phyloP scores from a whole-genome alignment of 2,888 invertebrate genomes.

The Agrochola litura region DNA sequence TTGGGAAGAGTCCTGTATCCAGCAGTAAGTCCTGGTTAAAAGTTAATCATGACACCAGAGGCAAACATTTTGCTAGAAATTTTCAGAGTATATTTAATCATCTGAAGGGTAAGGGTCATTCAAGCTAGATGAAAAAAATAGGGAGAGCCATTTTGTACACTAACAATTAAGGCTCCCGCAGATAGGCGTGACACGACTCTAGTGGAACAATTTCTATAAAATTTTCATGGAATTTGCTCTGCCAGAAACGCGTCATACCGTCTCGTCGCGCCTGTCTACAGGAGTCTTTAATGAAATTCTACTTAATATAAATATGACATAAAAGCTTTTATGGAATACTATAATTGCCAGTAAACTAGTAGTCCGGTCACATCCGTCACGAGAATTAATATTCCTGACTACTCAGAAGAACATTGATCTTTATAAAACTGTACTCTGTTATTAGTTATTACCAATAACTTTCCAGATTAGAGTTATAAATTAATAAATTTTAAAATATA shows the following conservation, averaged over 20 bases:
- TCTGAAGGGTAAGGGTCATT: background rate
- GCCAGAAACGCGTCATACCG: too few species aligned
- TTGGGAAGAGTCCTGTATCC: too few species aligned
- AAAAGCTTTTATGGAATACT: conserved; percentile 11
- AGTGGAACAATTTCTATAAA: too few species aligned
- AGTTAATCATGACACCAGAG: background rate
- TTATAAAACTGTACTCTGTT: conserved; percentile 21
- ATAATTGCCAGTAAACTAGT: conserved; percentile 30
- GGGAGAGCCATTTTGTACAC: background rate
- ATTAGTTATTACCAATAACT: conserved; percentile 45
- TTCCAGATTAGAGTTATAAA: conserved; percentile 49
- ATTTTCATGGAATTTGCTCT: too few species aligned
- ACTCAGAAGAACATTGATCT: conserved; percentile 3
- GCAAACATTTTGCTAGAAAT: background rate
- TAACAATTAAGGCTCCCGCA: background rate
- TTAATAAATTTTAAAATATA: conserved; percentile 42
- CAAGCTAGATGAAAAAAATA: background rate
- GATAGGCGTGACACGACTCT: too few species aligned
- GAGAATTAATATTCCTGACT: conserved; percentile 13
- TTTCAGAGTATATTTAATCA: background rate
- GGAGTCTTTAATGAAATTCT: conserved; percentile 1
- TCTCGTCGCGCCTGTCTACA: too few species aligned
- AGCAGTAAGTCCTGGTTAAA: background rate
- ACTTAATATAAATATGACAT: conserved; percentile 17
- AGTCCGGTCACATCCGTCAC: background rate